A percentile compares a stretch with the other conserved stretches of the same genome.
Conservation (phyloP, 2,888 invertebrate species). For the Eucriotettix oculatus region DNA sequence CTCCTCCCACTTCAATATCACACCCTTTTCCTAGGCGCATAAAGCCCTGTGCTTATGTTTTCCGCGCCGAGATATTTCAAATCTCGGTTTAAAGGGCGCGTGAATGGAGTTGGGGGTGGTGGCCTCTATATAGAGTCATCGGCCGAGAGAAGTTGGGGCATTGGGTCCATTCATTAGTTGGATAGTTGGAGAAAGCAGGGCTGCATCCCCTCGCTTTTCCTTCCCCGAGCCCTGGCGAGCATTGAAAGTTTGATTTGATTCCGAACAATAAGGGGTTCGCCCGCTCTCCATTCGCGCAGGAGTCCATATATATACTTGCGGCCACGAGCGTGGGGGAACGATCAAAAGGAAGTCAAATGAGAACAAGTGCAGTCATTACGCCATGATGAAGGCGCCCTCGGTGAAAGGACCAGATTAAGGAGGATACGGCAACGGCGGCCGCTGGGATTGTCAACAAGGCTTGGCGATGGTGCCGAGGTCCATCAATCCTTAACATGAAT, state of each 20-base stretch:
- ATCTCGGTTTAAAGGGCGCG: not conserved
- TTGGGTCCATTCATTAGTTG: slow-evolving; percentile 9
- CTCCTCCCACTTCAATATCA: slow-evolving; percentile 4
- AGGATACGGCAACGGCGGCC: not conserved
- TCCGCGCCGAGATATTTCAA: not conserved
- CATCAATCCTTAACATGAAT: too few species aligned
- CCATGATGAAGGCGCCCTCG: not conserved
- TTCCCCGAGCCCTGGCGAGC: not conserved
- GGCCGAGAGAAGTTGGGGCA: not conserved
- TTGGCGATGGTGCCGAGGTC: too few species aligned
- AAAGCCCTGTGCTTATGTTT: not conserved
- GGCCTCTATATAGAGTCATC: not conserved
- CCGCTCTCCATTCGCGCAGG: not conserved
- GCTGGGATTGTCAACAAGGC: not conserved
- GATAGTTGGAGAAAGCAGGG: slow-evolving; percentile 5
- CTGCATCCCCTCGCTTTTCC: not conserved
- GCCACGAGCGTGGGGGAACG: slow-evolving; percentile 1
- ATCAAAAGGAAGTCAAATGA: slow-evolving; percentile 11
- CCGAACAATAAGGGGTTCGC: slow-evolving; percentile 5
- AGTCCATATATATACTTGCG: not conserved
- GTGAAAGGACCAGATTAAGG: not conserved
- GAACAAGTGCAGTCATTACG: slow-evolving; percentile 12
- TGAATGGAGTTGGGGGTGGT: not conserved
- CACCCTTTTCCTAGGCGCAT: slow-evolving; percentile 2
- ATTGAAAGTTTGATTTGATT: slow-evolving; percentile 10